These are phyloP conservation scores for Cercocebus atys DNA, from an alignment of 2,113 vertebrate genomes.

Conservation along the genomic window DNA sequence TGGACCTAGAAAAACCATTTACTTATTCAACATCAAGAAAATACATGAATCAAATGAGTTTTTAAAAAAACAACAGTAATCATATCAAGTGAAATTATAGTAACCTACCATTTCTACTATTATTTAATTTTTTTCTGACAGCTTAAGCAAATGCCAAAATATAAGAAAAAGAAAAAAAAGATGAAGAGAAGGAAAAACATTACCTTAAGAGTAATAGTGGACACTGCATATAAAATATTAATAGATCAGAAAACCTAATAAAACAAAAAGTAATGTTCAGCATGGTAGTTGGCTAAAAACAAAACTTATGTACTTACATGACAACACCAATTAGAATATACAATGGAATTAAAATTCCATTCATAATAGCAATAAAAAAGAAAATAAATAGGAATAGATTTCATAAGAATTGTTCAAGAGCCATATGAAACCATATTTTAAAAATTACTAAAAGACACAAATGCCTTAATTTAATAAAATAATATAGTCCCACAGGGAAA, in stretches of 20 bases:
- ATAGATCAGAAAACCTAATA: not conserved
- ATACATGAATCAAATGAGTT: not conserved
- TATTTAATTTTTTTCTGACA: not conserved
- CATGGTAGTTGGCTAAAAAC: not conserved
- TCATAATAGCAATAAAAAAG: not conserved
- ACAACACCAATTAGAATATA: not conserved
- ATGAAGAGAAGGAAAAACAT: not conserved
- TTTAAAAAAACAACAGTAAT: constrained; percentile 31
- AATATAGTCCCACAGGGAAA: not conserved
- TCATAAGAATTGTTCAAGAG: not conserved
- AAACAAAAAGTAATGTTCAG: constrained; percentile 7
- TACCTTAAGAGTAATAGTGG: not conserved
- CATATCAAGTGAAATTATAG: not conserved
- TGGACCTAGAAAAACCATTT: not conserved
- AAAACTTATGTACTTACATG: not conserved
- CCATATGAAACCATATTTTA: not conserved
- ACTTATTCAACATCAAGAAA: not conserved
- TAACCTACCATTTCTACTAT: not conserved
- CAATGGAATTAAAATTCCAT: not conserved
- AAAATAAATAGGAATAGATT: not conserved
- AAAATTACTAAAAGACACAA: not conserved
- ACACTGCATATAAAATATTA: not conserved
- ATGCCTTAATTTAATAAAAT: not conserved
- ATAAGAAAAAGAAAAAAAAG: not conserved
- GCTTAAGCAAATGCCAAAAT: constrained; percentile 26